Conservation (phyloP, 2,888 invertebrate genomes). For the Drosophila sordidula region DNA sequence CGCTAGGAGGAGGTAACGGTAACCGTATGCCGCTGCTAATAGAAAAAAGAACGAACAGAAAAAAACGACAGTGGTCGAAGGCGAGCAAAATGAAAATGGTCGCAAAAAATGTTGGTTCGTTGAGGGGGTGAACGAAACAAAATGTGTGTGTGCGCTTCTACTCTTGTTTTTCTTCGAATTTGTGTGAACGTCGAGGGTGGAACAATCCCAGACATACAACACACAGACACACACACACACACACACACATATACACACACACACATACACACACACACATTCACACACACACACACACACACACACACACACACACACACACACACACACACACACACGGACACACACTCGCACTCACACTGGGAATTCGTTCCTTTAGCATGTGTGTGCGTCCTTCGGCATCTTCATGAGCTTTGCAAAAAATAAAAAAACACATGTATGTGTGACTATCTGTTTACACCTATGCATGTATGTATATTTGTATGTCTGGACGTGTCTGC, state of each 20-base stretch:
- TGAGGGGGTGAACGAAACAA: constrained; percentile 36
- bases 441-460: background rate
- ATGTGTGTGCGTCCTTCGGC: constrained; percentile 11
- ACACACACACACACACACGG: no score
- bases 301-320: constrained; percentile 3
- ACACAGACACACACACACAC: constrained; percentile 7
- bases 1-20: constrained; percentile 11
- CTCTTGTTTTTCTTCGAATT: constrained; percentile 8
- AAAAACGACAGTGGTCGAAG: constrained; percentile 43
- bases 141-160: constrained; percentile 13
- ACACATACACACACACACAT: no score
- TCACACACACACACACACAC: constrained; percentile 13
- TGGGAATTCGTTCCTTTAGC: background rate
- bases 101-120: constrained; percentile 49
- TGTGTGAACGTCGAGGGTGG: constrained; percentile 20
- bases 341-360: no score
- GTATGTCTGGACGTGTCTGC: background rate
- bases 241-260: background rate
- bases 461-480: background rate
- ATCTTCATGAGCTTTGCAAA: constrained; percentile 1
- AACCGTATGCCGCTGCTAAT: constrained; percentile 22
- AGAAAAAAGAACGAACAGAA: constrained; percentile 14
- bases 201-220: constrained; percentile 22
- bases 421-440: background rate
- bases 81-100: constrained; percentile 61